Conservation (phyloP, 2,113 vertebrate genomes). For the Athene cunicularia region DNA sequence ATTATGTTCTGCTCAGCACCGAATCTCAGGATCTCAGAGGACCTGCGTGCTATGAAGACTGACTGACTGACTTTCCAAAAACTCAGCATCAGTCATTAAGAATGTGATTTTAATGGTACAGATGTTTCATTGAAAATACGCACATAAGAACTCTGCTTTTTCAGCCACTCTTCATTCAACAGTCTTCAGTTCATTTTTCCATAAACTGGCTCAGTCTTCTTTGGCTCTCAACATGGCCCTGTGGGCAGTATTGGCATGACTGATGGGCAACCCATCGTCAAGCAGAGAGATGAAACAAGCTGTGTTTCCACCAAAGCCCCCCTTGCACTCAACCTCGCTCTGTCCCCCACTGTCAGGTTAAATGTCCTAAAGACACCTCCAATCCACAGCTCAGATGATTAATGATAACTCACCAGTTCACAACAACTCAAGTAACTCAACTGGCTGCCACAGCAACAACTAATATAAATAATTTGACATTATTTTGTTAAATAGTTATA, state of each 20-base stretch:
- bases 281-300: not conserved
- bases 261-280: not conserved
- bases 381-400: not conserved
- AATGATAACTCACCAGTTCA: not conserved
- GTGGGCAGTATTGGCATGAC: not conserved
- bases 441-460: not conserved
- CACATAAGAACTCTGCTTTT: not conserved
- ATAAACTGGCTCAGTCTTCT: not conserved
- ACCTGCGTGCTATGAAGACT: not conserved
- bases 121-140: accelerated
- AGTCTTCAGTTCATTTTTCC: not conserved
- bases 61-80: not conserved
- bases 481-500: not conserved
- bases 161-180: not conserved
- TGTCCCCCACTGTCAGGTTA: not conserved
- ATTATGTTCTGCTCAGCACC: not conserved
- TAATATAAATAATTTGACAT: not conserved
- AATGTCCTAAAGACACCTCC: not conserved
- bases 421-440: not conserved
- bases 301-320: not conserved
- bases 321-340: not conserved
- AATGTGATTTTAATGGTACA: not conserved
- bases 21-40: not conserved
- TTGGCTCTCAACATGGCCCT: not conserved
- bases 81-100: not conserved